Percentiles rank a stretch among this genome's conserved stretches.
Conservation (phyloP, 2,797 vertebrate species). For the Cichlasoma orientale region DNA sequence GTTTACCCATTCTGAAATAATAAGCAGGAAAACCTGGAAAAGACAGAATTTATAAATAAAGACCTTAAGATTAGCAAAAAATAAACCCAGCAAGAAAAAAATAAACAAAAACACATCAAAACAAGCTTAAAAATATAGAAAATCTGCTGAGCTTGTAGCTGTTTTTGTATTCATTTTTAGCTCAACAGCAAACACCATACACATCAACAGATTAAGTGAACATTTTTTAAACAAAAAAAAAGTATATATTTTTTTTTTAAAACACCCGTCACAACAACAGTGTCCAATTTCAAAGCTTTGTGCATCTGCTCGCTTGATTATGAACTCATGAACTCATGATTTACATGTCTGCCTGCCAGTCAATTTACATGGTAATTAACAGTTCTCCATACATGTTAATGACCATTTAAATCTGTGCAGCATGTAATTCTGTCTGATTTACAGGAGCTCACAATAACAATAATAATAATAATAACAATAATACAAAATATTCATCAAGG, state of each 20-base stretch:
- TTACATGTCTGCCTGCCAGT: neutral
- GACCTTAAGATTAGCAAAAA: constrained; percentile 20
- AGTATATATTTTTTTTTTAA: neutral
- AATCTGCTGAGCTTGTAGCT: constrained; percentile 12
- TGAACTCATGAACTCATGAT: neutral
- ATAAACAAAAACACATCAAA: constrained; percentile 5
- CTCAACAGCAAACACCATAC: neutral
- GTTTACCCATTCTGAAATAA: constrained; percentile 34
- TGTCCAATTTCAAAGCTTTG: neutral
- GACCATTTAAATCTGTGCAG: constrained; percentile 22
- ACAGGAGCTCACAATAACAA: constrained; percentile 12
- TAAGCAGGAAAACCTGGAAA: constrained; percentile 10
- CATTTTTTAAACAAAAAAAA: neutral
- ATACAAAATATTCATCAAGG: constrained; percentile 33
- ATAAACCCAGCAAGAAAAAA: constrained; percentile 23
- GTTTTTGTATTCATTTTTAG: neutral
- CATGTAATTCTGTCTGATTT: constrained; percentile 21
- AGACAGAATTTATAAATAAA: constrained; percentile 25
- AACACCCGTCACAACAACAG: neutral
- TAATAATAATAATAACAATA: neutral
- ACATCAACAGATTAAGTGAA: neutral
- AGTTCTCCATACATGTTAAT: constrained; percentile 30
- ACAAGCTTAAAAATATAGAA: constrained; percentile 25
- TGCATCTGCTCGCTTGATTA: neutral
- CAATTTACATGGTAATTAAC: constrained; percentile 40